phyloP scores from a whole-genome alignment of 2,797 vertebrate species.

The Onychomys torridus region DNA sequence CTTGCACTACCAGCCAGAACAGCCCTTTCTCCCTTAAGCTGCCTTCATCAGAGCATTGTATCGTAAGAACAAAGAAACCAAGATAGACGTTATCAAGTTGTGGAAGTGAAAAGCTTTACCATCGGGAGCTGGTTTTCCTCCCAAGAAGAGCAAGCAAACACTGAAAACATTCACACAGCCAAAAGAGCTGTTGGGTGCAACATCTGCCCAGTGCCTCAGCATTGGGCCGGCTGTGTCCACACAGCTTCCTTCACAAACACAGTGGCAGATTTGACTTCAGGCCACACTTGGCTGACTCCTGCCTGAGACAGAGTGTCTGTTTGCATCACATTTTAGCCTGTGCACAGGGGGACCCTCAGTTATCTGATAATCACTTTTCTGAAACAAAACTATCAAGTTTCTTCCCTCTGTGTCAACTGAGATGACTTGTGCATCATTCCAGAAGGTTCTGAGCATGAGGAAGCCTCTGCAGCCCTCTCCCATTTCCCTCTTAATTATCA shows the following conservation, averaged over 20 bases:
- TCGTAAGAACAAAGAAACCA: neutral
- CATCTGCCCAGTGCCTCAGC: neutral
- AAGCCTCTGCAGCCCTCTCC: neutral
- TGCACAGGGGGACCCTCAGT: neutral
- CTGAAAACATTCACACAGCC: neutral
- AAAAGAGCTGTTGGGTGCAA: too few species aligned
- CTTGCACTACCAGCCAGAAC: neutral
- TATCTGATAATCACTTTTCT: neutral
- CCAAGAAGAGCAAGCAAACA: neutral
- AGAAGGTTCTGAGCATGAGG: neutral
- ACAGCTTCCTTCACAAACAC: neutral
- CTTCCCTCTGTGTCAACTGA: neutral
- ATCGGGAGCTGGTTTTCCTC: neutral
- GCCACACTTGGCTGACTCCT: neutral
- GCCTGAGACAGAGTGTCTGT: neutral
- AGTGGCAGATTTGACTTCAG: neutral
- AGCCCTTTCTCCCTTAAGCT: neutral
- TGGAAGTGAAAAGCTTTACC: neutral
- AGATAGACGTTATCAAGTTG: neutral
- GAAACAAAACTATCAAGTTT: neutral
- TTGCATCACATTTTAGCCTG: neutral
- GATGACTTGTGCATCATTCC: neutral
- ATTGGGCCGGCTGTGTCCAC: too few species aligned
- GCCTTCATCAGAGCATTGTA: neutral
- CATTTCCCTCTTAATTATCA: neutral